These are phyloP conservation scores for Pseudopleuronectes americanus DNA, from an alignment of 2,797 vertebrate genomes.

Conservation along the genomic window DNA sequence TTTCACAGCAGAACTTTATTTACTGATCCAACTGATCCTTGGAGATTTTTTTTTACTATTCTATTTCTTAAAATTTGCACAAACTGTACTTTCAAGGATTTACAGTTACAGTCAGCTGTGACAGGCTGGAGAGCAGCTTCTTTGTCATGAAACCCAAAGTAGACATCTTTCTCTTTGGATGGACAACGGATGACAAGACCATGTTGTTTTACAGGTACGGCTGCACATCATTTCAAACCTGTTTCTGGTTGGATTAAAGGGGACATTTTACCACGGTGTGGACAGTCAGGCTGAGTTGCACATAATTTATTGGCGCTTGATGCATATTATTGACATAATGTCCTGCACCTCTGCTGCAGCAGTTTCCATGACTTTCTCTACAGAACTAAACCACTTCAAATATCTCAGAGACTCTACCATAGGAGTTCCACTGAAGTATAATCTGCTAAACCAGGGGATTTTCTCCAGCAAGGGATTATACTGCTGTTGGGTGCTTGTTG, in stretches of 20 bases:
- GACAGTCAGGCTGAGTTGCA: too few species aligned
- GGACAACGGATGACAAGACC: conserved; percentile 10
- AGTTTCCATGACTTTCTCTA: conserved; percentile 9
- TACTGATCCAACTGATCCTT: conserved; percentile 4
- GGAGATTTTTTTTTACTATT: conserved; percentile 17
- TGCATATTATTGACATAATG: conserved; percentile 1
- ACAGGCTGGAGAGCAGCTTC: conserved; percentile 21
- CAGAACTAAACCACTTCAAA: conserved; percentile 19
- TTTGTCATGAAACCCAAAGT: conserved; percentile 11
- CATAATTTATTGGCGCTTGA: not conserved
- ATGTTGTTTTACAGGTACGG: conserved; percentile 13
- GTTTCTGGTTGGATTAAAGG: conserved; percentile 17
- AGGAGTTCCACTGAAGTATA: conserved; percentile 13
- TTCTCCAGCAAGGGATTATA: conserved; percentile 30
- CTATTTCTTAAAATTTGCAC: conserved; percentile 29
- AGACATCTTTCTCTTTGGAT: conserved; percentile 21
- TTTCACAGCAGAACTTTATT: conserved; percentile 38
- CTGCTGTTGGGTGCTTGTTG: conserved; percentile 56
- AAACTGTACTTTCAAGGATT: conserved; percentile 35
- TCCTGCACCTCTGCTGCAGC: not conserved
- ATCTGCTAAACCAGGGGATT: conserved; percentile 27
- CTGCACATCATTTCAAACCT: conserved; percentile 4
- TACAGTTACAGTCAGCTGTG: conserved; percentile 9
- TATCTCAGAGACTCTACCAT: conserved; percentile 17
- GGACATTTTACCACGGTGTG: not conserved